Percentiles rank a stretch among this genome's conserved stretches.
Conservation (phyloP, 2,888 invertebrate genomes). For the Sthenelais limicola region DNA sequence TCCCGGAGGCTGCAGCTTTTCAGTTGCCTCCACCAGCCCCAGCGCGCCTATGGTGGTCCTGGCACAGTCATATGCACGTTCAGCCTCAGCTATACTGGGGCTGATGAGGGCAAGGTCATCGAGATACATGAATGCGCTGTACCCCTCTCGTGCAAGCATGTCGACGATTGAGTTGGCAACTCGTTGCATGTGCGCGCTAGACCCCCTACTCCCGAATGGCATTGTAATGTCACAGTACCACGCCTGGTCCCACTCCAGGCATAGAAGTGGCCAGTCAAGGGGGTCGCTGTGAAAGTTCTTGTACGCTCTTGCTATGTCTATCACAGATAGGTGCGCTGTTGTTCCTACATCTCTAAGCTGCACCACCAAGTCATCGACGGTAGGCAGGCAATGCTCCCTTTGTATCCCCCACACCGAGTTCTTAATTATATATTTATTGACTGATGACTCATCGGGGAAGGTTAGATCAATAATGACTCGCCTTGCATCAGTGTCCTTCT, state of each 20-base stretch:
- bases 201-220: not conserved
- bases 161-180: conserved; percentile 4
- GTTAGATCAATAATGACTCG: not conserved
- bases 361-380: not conserved
- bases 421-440: not conserved
- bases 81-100: not conserved
- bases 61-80: not conserved
- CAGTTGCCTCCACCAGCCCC: conserved; percentile 1
- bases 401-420: not conserved
- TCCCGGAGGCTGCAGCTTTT: not conserved
- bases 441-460: conserved; percentile 1
- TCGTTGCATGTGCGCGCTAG: not conserved
- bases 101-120: not conserved
- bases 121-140: not conserved
- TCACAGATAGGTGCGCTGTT: not conserved
- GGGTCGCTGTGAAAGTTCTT: conserved; percentile 6
- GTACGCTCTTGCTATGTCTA: not conserved
- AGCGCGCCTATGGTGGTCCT: not conserved
- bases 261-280: not conserved
- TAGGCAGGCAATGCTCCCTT: not conserved
- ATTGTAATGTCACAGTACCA: not conserved
- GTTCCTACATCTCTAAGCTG: not conserved
- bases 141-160: not conserved
- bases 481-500: not conserved
- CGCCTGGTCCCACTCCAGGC: not conserved